Conservation (phyloP, 2,113 vertebrate genomes). For the Gobius niger region DNA sequence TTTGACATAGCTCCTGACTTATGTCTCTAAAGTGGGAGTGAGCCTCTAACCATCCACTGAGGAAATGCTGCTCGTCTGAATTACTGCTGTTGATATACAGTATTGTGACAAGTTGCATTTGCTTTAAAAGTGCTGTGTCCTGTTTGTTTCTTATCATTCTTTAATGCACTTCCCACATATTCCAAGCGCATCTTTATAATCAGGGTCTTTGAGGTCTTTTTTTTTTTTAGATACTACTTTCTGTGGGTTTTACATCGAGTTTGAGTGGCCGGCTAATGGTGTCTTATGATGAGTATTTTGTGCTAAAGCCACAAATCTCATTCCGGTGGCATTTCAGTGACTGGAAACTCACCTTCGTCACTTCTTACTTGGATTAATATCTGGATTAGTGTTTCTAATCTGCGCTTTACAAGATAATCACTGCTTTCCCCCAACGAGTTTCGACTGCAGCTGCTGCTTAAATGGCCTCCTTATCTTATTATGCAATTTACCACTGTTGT, state of each 20-base stretch:
- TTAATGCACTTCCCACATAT: background rate
- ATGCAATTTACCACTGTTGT: background rate
- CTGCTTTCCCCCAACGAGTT: background rate
- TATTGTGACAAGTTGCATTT: background rate
- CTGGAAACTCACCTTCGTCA: background rate
- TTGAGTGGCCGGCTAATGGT: background rate
- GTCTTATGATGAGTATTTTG: background rate
- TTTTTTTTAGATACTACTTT: background rate
- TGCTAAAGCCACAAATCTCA: background rate
- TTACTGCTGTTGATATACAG: background rate
- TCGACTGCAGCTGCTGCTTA: background rate
- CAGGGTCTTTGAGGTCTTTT: background rate
- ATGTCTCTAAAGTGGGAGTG: background rate
- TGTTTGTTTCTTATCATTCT: background rate
- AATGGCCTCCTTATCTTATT: slow-evolving; percentile 1
- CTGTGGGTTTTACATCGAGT: background rate
- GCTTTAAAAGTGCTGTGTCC: too few species aligned
- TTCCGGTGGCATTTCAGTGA: background rate
- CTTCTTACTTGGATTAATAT: background rate
- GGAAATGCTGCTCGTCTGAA: background rate
- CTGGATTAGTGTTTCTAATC: slow-evolving; percentile 12
- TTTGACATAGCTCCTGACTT: too few species aligned
- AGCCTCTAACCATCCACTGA: background rate
- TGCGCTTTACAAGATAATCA: slow-evolving; percentile 1
- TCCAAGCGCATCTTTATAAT: background rate